These are phyloP conservation scores for Oophaga pumilio DNA, from an alignment of 2,113 vertebrate genomes.

Conservation along the genomic window DNA sequence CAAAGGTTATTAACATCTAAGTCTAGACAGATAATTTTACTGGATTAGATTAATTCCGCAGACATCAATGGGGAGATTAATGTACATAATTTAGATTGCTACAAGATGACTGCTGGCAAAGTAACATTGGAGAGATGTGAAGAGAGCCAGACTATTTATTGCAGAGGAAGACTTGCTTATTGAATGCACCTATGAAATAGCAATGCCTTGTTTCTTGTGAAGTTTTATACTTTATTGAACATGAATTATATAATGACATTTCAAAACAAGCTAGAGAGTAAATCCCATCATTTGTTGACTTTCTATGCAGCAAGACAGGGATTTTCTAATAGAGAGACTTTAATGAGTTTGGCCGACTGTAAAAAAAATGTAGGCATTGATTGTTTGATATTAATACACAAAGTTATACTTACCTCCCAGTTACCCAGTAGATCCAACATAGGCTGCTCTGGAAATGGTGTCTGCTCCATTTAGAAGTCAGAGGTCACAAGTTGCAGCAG, in stretches of 20 bases:
- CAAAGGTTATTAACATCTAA: constrained; percentile 21
- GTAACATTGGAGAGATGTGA: constrained; percentile 4
- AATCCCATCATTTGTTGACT: not conserved
- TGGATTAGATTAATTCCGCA: constrained; percentile 22
- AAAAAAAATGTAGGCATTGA: no score
- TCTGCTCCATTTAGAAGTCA: no score
- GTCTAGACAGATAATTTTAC: constrained; percentile 45
- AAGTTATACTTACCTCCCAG: no score
- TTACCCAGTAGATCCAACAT: no score
- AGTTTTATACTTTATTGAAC: not conserved
- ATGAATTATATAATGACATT: not conserved
- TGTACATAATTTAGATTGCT: constrained; percentile 17
- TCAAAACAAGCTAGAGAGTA: not conserved
- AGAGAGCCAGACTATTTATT: not conserved
- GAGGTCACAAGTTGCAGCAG: no score
- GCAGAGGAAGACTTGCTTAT: not conserved
- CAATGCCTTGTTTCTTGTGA: not conserved
- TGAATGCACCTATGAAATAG: not conserved
- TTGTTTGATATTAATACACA: no score
- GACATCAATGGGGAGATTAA: constrained; percentile 12
- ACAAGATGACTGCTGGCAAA: constrained; percentile 21
- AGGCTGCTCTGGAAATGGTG: no score
- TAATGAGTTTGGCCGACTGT: no score
- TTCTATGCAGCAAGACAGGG: not conserved
- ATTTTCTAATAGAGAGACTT: no score